A percentile compares a stretch with the other conserved stretches of the same genome.
Evolutionary conservation across 2,113 vertebrate genomes (phyloP).

Genomic region (Upupa epops): DNA sequence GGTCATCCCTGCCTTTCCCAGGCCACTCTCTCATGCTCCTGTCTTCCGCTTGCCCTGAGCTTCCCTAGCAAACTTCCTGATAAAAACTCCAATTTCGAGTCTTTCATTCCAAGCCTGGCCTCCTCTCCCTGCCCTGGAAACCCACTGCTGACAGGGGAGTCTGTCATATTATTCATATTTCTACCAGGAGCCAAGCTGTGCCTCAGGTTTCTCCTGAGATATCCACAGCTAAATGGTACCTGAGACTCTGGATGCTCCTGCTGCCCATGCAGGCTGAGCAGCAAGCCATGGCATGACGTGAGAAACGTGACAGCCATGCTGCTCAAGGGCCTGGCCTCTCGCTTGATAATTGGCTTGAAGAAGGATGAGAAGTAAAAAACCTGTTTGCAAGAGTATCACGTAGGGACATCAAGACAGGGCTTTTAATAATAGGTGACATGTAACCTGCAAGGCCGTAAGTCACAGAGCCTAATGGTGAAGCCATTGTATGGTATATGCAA

Average conservation of each 20-base stretch:
- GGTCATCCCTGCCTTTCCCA: not conserved
- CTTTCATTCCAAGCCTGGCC: not conserved
- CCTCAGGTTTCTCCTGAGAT: not conserved
- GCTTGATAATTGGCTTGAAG: not conserved
- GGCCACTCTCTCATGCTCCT: not conserved
- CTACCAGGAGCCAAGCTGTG: not conserved
- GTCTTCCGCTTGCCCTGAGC: not conserved
- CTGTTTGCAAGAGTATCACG: not conserved
- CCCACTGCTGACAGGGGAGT: not conserved
- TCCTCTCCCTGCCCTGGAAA: not conserved
- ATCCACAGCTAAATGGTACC: not conserved
- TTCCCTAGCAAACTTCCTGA: not conserved
- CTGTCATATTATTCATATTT: not conserved
- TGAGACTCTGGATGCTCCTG: not conserved
- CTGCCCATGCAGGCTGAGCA: not conserved
- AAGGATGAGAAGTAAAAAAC: not conserved
- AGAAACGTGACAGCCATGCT: constrained; percentile 35
- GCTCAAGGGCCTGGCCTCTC: constrained; percentile 9
- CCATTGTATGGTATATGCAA: not conserved
- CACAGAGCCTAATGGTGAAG: not conserved
- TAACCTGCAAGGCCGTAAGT: constrained; percentile 11
- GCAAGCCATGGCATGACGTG: not conserved
- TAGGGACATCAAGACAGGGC: not conserved
- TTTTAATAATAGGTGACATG: constrained; percentile 8
- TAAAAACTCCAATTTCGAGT: not conserved